Evolutionary conservation across 2,797 vertebrate genomes (phyloP), one percentile per base, ranked within the genome.

Genomic region (Enteromius trimaculatus): DNA sequence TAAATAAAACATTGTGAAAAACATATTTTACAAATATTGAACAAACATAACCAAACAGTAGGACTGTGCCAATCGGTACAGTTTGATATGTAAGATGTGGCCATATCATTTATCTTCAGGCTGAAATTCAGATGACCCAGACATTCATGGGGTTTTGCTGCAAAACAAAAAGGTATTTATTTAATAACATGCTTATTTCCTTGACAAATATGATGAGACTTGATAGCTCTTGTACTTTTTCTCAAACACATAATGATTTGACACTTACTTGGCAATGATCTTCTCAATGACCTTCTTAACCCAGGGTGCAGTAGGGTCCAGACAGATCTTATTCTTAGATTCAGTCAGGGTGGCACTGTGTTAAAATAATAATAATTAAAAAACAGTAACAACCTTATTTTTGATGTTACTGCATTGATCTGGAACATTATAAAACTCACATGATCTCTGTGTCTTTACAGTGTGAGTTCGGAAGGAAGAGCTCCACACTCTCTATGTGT

Each of bases 391-490:
- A 65, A 76, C 6, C 26, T 10, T 14, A 19, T 26, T 23, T 77
- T 7, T 72, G 4, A 34, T 19, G 21, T 58, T 23, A n/a, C 53
- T 37, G 34, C 31, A 39, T 37, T 23, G 1, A 39, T 26, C 34
- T 77, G 16, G 55, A 44, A 60, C 34, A 53, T 31, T 39, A 60
- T 39, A 17, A 9, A 8, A 86, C 89, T 89, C 37, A 90, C 89
- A 90, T 85, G 69, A 90, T 86, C 80, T 90, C 89, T 7, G 84
- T 87, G 31, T 90, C 85, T 84, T 85, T 89, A 77, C 90, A 90
- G 82, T 90, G 89, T 13, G 89, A 42, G 72, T 23, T 89, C 0
- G 90, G 86, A 34, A 86, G 82, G 19, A 87, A 85, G 6, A 91
- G 62, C 68, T 89, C 84, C 44, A 91, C 79, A 1, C 62, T 84